Conservation (phyloP, 2,113 vertebrate species). For the Apaloderma vittatum region DNA sequence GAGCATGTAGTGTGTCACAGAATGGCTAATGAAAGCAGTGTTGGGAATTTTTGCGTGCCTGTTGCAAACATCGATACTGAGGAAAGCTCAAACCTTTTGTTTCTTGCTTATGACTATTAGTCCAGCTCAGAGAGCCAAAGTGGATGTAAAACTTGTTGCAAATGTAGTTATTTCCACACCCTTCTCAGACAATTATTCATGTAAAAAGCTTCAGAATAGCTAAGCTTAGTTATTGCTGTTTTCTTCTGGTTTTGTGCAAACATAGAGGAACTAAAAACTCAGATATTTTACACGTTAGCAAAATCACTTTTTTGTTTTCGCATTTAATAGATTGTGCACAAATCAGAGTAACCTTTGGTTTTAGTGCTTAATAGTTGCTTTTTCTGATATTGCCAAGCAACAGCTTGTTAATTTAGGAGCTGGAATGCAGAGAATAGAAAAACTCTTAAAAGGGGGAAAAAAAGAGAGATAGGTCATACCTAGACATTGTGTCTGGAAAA, state of each 20-base stretch:
- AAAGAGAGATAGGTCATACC: background rate
- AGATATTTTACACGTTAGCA: background rate
- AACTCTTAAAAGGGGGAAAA: slow-evolving; percentile 46
- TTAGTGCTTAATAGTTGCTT: slow-evolving; percentile 6
- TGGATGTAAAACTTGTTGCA: background rate
- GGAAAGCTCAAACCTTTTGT: background rate
- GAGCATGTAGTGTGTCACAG: background rate
- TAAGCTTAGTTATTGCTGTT: background rate
- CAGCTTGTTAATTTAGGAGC: slow-evolving; percentile 37
- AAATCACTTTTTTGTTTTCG: background rate
- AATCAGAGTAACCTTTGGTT: slow-evolving; percentile 10
- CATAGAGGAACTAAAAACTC: background rate
- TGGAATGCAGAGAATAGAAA: slow-evolving; percentile 58
- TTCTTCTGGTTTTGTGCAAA: background rate
- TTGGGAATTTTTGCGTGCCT: background rate
- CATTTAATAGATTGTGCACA: background rate
- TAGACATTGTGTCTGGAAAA: background rate
- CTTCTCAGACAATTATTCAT: background rate
- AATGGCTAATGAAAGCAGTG: background rate
- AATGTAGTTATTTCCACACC: background rate
- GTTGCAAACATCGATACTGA: background rate
- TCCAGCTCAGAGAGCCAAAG: background rate
- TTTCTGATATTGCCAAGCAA: slow-evolving; percentile 46
- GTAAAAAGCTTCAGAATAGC: background rate
- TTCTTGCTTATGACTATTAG: background rate